These are phyloP conservation scores for Marmota monax DNA, from an alignment of 2,113 vertebrate species.

Conservation along the genomic window DNA sequence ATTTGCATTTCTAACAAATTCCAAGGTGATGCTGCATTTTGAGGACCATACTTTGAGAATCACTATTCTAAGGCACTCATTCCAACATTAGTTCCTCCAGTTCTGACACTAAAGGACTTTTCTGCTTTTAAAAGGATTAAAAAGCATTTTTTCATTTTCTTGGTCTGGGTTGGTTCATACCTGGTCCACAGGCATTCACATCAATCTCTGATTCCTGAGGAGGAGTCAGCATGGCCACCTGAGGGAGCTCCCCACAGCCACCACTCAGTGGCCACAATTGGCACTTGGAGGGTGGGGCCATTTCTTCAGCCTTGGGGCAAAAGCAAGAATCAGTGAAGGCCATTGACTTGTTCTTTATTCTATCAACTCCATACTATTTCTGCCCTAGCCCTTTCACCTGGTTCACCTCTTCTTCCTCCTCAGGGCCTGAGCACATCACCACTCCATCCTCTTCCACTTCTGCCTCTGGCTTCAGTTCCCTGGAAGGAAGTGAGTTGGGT, in stretches of 20 bases:
- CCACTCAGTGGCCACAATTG: conserved; percentile 76
- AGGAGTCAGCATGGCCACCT: conserved; percentile 79
- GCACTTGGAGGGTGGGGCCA: conserved; percentile 4
- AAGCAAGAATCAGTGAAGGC: conserved; percentile 9
- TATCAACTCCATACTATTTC: background rate
- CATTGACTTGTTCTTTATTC: background rate
- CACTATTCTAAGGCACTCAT: background rate
- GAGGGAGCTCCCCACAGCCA: conserved; percentile 87
- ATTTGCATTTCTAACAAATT: background rate
- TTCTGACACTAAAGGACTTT: background rate
- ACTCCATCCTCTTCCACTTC: conserved; percentile 69
- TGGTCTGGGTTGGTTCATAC: conserved; percentile 62
- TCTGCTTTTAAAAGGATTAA: conserved; percentile 33
- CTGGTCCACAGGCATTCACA: conserved; percentile 77
- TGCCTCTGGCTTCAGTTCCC: conserved; percentile 72
- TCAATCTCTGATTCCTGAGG: conserved; percentile 79
- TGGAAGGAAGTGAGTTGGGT: background rate
- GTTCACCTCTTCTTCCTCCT: conserved; percentile 71
- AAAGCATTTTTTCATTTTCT: background rate
- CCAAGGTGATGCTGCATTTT: background rate
- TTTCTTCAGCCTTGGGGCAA: conserved; percentile 69
- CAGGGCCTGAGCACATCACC: conserved; percentile 56
- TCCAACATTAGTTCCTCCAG: background rate
- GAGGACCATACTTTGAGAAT: background rate
- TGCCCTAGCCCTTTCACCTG: background rate